phyloP scores from a whole-genome alignment of 2,888 invertebrate species.

The Xanthorhoe spadicearia region DNA sequence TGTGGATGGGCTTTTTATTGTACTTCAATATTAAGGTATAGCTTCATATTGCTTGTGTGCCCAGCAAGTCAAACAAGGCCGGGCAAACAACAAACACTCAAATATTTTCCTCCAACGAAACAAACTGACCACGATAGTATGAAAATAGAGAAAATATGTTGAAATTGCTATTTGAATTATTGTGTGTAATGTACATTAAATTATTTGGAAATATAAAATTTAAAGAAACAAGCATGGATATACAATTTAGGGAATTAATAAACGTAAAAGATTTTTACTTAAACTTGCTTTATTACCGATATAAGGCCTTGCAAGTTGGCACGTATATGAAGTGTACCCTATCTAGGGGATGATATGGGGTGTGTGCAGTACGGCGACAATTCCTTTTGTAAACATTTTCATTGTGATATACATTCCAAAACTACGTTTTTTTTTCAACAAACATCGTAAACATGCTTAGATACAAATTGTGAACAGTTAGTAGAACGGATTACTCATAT shows the following conservation, averaged over 20 bases:
- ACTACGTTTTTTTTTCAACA: too few species aligned
- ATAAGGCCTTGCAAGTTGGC: slow-evolving; percentile 60
- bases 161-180: not conserved
- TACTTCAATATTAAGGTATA: too few species aligned
- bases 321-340: slow-evolving; percentile 39
- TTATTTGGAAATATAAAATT: too few species aligned
- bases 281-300: slow-evolving; percentile 72
- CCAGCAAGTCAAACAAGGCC: not conserved
- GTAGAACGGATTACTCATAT: too few species aligned
- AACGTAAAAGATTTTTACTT: slow-evolving; percentile 56
- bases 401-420: too few species aligned
- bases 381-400: not conserved
- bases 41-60: too few species aligned
- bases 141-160: not conserved
- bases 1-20: too few species aligned
- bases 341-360: slow-evolving; percentile 26
- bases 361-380: slow-evolving; percentile 26
- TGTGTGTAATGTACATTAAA: not conserved
- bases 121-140: not conserved
- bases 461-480: too few species aligned
- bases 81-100: not conserved
- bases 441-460: too few species aligned
- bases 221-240: too few species aligned
- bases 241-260: slow-evolving; percentile 67
- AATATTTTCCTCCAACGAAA: not conserved